Evolutionary conservation across 2,888 invertebrate species (phyloP).

Genomic region (Ellobium chinense): DNA sequence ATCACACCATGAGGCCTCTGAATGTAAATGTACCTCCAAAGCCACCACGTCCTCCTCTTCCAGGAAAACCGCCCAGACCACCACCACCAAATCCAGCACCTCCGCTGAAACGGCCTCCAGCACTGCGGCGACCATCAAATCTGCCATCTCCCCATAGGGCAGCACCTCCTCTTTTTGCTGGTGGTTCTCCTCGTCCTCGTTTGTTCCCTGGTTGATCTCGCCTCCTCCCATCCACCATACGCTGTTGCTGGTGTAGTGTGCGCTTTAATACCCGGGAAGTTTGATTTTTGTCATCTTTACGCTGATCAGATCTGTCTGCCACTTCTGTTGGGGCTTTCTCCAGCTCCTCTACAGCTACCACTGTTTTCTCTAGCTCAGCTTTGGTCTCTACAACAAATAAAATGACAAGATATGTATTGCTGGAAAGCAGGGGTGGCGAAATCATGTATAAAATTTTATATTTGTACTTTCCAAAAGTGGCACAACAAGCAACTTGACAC

Average conservation of each 20-base stretch:
- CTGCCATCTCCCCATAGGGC: slow-evolving; percentile 9
- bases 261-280: slow-evolving; percentile 32
- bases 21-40: slow-evolving; percentile 18
- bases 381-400: slow-evolving; percentile 33
- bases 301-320: slow-evolving; percentile 38
- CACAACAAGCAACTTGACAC: no score
- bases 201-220: slow-evolving; percentile 1
- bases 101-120: slow-evolving; percentile 21
- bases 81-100: not conserved
- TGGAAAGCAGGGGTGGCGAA: no score
- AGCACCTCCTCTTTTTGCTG: slow-evolving; percentile 21
- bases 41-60: not conserved
- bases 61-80: not conserved
- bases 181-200: slow-evolving; percentile 33
- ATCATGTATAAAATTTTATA: no score
- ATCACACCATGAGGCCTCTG: no score
- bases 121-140: not conserved
- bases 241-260: slow-evolving; percentile 28
- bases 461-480: no score
- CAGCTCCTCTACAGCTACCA: slow-evolving; percentile 1
- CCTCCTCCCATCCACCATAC: not conserved
- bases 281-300: slow-evolving; percentile 29
- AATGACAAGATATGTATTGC: no score
- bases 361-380: slow-evolving; percentile 34
- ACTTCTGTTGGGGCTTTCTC: slow-evolving; percentile 38